Evolutionary conservation across 23 tunicate species (phyloP), one percentile per base, ranked within the genome.

Genomic region (Clavelina lepadiformis): DNA sequence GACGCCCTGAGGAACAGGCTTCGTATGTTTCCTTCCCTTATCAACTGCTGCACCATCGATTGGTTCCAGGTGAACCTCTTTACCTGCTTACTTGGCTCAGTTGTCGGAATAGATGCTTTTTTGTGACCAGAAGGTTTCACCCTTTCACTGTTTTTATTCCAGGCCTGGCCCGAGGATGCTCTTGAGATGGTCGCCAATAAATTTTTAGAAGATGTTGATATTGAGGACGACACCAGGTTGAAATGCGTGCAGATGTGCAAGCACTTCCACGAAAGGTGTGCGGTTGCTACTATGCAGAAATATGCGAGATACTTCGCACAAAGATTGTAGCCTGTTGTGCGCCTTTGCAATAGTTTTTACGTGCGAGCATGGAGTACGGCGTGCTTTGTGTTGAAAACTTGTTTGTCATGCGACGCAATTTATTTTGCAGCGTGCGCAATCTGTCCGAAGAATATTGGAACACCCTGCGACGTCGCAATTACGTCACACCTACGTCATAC

Each of bases 151-250:
- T n/a, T n/a, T n/a, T n/a, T 31, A 18, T 8, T 32, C 1, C 63
- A 91, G 91, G 92, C 98, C 2, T 91, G 98, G 98, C 98, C 98
- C 8, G 98, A 91, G 53, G 98, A 91, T 46, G 98, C 98, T 1
- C 59, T 91, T 52, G 98, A 91, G 49, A 91, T 91, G 93, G 98
- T 91, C 22, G 98, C 98, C 30, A 83, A 91, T 81, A 83, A 74
- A 56, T 91, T 91, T 46, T 57, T 91, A 29, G 98, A 83, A 52
- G 98, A 91, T 61, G 86, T 82, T n/a, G 93, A 91, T 31, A 18
- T 91, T 5, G 98, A 82, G 27, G 98, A 91, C 44, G 92, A 82
- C 45, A 81, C 71, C 31, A 74, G 91, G 51, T 28, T 33, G 49
- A 71, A 65, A 34, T 91, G 98, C 45, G 98, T 91, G 38, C 58